Percentiles rank a stretch among this genome's conserved stretches.
These are phyloP conservation scores for Lagodon rhomboides DNA, from an alignment of 2,797 vertebrate species.

Conservation along the genomic window DNA sequence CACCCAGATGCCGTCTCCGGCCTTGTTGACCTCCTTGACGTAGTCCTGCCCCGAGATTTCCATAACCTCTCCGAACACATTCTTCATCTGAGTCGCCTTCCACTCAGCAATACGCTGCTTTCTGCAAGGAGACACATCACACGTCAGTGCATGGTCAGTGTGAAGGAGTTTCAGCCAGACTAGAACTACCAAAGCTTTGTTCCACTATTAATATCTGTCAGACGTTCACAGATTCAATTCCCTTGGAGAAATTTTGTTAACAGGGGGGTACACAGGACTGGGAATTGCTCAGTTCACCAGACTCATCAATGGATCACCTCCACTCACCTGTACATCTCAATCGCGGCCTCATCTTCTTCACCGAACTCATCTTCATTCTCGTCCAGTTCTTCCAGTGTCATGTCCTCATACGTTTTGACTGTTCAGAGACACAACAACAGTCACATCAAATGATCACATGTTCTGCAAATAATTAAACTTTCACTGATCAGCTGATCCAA, in stretches of 20 bases:
- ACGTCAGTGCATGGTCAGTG: background rate
- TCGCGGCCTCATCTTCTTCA: slow-evolving; percentile 95
- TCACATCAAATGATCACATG: background rate
- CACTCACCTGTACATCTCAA: slow-evolving; percentile 96
- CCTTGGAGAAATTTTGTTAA: background rate
- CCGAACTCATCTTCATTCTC: slow-evolving; percentile 97
- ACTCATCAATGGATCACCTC: background rate
- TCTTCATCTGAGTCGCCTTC: slow-evolving; percentile 92
- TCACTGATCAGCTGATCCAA: background rate
- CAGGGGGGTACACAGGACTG: too few relatives aligned
- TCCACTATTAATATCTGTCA: too few relatives aligned
- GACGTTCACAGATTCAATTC: background rate
- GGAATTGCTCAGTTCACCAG: background rate
- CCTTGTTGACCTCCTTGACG: slow-evolving; percentile 95
- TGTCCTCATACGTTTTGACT: slow-evolving; percentile 97
- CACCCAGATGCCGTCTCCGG: slow-evolving; percentile 93
- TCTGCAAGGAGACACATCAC: slow-evolving; percentile 72
- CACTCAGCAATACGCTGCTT: slow-evolving; percentile 94
- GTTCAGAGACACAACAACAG: slow-evolving; percentile 26
- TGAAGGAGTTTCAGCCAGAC: background rate
- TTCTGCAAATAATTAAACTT: background rate
- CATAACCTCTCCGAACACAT: slow-evolving; percentile 91
- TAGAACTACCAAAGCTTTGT: background rate
- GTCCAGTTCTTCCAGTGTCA: slow-evolving; percentile 95
- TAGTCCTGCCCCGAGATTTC: slow-evolving; percentile 98